Evolutionary conservation across 1,140 invertebrate species (phyloP).

Genomic region (Thrips palmi): DNA sequence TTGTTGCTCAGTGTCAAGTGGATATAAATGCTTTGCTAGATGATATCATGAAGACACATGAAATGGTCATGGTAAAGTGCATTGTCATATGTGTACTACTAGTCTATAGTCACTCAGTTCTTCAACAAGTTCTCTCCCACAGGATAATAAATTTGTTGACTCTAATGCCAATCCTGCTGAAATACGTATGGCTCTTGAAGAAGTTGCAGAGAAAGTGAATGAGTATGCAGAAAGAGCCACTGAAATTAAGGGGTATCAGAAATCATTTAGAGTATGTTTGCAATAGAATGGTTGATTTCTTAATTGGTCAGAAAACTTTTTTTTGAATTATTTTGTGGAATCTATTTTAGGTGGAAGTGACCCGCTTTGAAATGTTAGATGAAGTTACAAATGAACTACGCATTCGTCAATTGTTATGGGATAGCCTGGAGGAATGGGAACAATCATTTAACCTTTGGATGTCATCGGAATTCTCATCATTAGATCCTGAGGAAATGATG

Average conservation of each 20-base stretch:
- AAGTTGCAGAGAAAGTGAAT: constrained; percentile 37
- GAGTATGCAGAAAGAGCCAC: constrained; percentile 30
- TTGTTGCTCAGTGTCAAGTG: constrained; percentile 36
- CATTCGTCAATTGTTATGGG: constrained; percentile 58
- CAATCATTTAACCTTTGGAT: constrained; percentile 37
- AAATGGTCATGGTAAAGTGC: too few relatives aligned
- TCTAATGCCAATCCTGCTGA: constrained; percentile 41
- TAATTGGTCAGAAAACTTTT: constrained; percentile 9
- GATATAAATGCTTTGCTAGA: constrained; percentile 42
- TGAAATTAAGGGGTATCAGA: constrained; percentile 20
- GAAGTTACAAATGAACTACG: constrained; percentile 57
- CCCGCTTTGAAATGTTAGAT: constrained; percentile 59
- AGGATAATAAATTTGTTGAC: too few relatives aligned
- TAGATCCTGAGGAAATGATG: constrained; percentile 52
- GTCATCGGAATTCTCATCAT: constrained; percentile 37
- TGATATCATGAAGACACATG: too few relatives aligned
- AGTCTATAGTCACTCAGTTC: too few relatives aligned
- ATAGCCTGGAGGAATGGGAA: constrained; percentile 52
- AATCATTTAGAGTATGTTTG: too few relatives aligned
- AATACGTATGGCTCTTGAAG: constrained; percentile 37
- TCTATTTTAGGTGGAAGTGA: constrained; percentile 49
- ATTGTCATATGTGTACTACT: too few relatives aligned
- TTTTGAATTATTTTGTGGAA: too few relatives aligned
- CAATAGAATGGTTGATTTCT: too few relatives aligned
- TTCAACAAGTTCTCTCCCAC: constrained; percentile 14